Percentiles rank a stretch among this genome's conserved stretches.
These are phyloP conservation scores for Torymus tubicola DNA, from an alignment of 2,888 invertebrate species.

Conservation along the genomic window DNA sequence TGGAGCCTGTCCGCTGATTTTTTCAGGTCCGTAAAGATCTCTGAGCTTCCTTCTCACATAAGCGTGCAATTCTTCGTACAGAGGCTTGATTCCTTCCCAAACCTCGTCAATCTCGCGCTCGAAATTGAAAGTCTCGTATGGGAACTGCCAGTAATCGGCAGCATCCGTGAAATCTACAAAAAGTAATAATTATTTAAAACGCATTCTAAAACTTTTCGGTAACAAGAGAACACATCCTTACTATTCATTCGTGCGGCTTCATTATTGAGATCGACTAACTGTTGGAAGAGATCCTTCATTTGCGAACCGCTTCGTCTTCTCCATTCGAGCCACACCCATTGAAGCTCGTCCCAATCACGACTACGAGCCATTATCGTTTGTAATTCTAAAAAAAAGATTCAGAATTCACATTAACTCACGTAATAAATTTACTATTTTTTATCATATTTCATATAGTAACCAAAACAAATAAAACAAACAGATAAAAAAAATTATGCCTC, in stretches of 20 bases:
- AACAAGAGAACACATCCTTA: conserved; percentile 69
- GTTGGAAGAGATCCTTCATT: conserved; percentile 87
- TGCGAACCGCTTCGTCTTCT: conserved; percentile 86
- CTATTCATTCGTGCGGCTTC: conserved; percentile 89
- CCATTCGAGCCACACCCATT: conserved; percentile 94
- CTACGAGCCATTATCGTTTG: conserved; percentile 85
- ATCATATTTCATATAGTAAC: not conserved
- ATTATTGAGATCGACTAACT: conserved; percentile 87
- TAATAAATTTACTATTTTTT: not conserved
- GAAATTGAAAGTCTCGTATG: conserved; percentile 88
- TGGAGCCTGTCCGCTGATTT: conserved; percentile 87
- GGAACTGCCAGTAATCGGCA: conserved; percentile 92
- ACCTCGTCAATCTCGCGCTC: conserved; percentile 87
- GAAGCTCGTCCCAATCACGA: conserved; percentile 92
- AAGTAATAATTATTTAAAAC: not conserved
- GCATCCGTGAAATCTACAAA: conserved; percentile 89
- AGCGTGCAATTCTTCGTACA: conserved; percentile 92
- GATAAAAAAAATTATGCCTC: not conserved
- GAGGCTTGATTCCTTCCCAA: conserved; percentile 90
- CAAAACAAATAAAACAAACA: not conserved
- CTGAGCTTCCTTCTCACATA: conserved; percentile 91
- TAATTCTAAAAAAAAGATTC: conserved; percentile 73
- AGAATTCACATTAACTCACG: not conserved
- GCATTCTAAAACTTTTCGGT: too few species aligned
- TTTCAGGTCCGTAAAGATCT: conserved; percentile 89